Conservation (phyloP, 2,888 invertebrate genomes). For the Apodemia mormo region DNA sequence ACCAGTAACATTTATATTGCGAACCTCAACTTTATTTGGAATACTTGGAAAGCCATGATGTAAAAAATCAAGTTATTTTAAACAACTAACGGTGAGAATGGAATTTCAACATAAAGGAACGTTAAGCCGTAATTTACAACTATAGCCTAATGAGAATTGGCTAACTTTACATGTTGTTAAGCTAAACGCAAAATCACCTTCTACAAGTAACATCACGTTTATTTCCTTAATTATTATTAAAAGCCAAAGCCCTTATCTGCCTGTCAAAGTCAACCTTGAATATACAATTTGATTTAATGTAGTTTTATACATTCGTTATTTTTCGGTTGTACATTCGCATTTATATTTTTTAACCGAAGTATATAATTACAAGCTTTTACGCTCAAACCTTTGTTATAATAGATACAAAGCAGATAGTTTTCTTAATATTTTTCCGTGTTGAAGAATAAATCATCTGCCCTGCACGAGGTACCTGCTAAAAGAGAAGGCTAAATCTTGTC, state of each 20-base stretch:
- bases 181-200: not conserved
- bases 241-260: not conserved
- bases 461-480: no score
- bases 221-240: not conserved
- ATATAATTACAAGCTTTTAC: no score
- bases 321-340: not conserved
- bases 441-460: no score
- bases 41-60: not conserved
- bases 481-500: no score
- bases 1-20: no score
- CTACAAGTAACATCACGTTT: slow-evolving; percentile 1
- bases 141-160: slow-evolving; percentile 5
- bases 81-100: not conserved
- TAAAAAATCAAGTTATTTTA: not conserved
- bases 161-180: not conserved
- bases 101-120: not conserved
- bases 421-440: no score
- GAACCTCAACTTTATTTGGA: not conserved
- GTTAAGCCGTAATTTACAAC: slow-evolving; percentile 1
- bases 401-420: no score
- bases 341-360: not conserved
- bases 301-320: no score
- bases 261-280: not conserved
- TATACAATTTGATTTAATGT: not conserved
- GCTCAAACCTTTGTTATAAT: no score